Conservation (phyloP, 2,113 vertebrate species). For the Taurulus bubalis region DNA sequence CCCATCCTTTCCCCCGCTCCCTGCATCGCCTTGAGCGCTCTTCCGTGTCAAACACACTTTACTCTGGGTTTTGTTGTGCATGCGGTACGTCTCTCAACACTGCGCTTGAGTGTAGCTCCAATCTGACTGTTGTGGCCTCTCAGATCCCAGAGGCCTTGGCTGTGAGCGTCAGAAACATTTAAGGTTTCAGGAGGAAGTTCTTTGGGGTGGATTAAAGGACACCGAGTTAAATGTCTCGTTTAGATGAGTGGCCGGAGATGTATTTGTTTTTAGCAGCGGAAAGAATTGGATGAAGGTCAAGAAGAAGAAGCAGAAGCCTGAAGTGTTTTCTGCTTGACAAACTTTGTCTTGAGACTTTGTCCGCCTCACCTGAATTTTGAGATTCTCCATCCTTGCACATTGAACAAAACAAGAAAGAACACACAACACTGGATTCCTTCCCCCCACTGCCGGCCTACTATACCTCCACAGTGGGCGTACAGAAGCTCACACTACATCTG, state of each 20-base stretch:
- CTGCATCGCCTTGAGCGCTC: slow-evolving; percentile 42
- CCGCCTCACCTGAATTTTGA: neutral
- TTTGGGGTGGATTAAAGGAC: slow-evolving; percentile 35
- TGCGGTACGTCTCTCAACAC: slow-evolving; percentile 24
- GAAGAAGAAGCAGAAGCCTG: slow-evolving; percentile 1
- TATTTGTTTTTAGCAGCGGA: slow-evolving; percentile 10
- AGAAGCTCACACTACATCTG: slow-evolving; percentile 41
- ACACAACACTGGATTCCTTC: neutral
- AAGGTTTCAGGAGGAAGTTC: slow-evolving; percentile 29
- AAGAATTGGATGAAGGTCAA: slow-evolving; percentile 1
- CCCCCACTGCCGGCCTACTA: neutral
- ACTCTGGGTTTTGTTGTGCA: slow-evolving; percentile 46
- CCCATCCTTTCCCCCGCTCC: slow-evolving; percentile 1
- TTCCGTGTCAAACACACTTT: slow-evolving; percentile 55
- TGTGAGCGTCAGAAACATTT: slow-evolving; percentile 1
- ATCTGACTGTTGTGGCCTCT: slow-evolving; percentile 7
- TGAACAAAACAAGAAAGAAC: neutral
- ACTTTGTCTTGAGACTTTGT: slow-evolving; percentile 8
- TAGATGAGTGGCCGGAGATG: slow-evolving; percentile 5
- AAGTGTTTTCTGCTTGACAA: slow-evolving; percentile 11
- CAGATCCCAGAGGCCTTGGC: slow-evolving; percentile 15
- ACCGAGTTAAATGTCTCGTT: slow-evolving; percentile 12
- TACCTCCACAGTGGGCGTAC: neutral
- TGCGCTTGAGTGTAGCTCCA: slow-evolving; percentile 15
- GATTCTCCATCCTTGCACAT: slow-evolving; percentile 1